Evolutionary conservation across 1,140 invertebrate species (phyloP).

Genomic region (Rhopalosiphum maidis): DNA sequence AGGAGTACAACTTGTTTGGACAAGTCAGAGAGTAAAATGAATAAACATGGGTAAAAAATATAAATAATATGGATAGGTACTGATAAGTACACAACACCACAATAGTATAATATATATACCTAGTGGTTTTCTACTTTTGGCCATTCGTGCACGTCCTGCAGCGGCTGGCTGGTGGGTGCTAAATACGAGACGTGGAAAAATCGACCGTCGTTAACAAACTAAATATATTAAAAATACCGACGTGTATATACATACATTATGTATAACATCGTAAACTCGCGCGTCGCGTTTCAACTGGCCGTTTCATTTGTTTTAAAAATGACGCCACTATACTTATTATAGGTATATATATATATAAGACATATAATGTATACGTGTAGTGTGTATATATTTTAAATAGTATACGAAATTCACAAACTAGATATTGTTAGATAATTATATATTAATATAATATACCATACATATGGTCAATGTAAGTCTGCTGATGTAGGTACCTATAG

Average conservation of each 20-base stretch:
- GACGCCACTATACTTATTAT: not conserved
- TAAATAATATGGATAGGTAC: not conserved
- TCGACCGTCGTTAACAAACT: slow-evolving; percentile 48
- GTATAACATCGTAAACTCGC: not conserved
- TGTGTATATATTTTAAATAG: slow-evolving; percentile 3
- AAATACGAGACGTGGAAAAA: slow-evolving; percentile 52
- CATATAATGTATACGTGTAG: not conserved
- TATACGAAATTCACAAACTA: not conserved
- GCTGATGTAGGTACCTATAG: too few species aligned
- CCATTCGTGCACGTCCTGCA: not conserved
- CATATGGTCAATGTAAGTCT: too few species aligned
- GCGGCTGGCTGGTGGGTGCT: not conserved
- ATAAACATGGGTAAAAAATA: slow-evolving; percentile 14
- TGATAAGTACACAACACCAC: not conserved
- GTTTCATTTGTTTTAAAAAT: slow-evolving; percentile 39
- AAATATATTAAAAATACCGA: slow-evolving; percentile 15
- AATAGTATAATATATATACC: not conserved
- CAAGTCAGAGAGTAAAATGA: slow-evolving; percentile 13
- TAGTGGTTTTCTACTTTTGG: slow-evolving; percentile 12
- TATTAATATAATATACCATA: too few species aligned
- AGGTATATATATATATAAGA: not conserved
- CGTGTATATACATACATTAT: not conserved
- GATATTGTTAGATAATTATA: not conserved
- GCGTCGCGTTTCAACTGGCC: slow-evolving; percentile 35
- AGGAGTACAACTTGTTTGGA: slow-evolving; percentile 22